Evolutionary conservation across 2,113 vertebrate genomes (phyloP), one percentile per base, ranked within the genome.

Genomic region (Argyrosomus japonicus): DNA sequence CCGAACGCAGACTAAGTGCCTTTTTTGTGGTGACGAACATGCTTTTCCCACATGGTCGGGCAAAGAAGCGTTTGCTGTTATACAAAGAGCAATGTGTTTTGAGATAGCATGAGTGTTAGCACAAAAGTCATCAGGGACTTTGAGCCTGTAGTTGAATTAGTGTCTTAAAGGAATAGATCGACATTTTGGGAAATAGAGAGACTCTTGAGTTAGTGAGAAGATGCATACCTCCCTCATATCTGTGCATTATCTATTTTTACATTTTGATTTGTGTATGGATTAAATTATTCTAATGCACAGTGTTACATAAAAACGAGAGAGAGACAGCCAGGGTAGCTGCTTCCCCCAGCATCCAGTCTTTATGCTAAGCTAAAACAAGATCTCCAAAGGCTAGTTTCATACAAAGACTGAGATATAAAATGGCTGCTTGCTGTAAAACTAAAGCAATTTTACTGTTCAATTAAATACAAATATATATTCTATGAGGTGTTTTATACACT

Each of bases 41-140:
- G 47, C 58, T 45, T 51, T 84, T 73, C 68, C 57, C 68, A 65
- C n/a, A 15, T 29, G 45, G 25, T 48, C 15, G 47, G 56, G 43
- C 61, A 67, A 14, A 45, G 43, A 65, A 32, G 57, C 21, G 0
- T 48, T 77, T 68, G 70, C 75, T 60, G 69, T 57, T 47, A 47
- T 64, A 87, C 18, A 81, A 65, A 75, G 58, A 77, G 69, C 18
- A 53, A 50, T 3, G 6, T 56, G 51, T 84, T 63, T 32, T 11
- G n/a, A 81, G 73, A 69, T 36, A 80, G 73, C 65, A 36, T 50
- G 23, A 57, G 69, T 81, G 47, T 79, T 84, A 74, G 75, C 75
- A 62, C 47, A 64, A 69, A 43, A 58, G 77, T 50, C 78, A 80
- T 78, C 77, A 6, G 85, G 70, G 86, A 81, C 69, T 74, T 58